Evolutionary conservation across 2,797 vertebrate species (phyloP).

Genomic region (Poecilia wingei): DNA sequence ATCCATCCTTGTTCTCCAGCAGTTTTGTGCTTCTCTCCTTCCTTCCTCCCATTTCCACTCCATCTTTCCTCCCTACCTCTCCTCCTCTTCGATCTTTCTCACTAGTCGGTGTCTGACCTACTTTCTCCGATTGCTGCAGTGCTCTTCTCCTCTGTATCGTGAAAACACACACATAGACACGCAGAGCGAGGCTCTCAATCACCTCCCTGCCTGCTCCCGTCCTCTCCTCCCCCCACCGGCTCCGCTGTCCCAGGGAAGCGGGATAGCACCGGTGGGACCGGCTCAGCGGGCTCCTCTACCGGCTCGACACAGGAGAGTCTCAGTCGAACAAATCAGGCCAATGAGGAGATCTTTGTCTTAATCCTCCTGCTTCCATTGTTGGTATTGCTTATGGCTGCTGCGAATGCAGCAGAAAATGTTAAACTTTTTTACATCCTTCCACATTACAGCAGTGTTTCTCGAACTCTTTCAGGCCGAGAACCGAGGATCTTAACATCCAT

Average conservation of each 20-base stretch:
- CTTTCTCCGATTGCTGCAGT: conserved; percentile 78
- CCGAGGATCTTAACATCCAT: too few relatives aligned
- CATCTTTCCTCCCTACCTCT: conserved; percentile 59
- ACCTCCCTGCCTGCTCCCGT: conserved; percentile 46
- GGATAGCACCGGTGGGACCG: conserved; percentile 59
- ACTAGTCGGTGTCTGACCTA: conserved; percentile 74
- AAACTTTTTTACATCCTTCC: neutral
- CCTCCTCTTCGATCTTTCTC: conserved; percentile 66
- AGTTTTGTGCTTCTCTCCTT: conserved; percentile 11
- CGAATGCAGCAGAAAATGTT: neutral
- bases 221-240: conserved; percentile 10
- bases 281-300: conserved; percentile 49
- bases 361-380: conserved; percentile 20
- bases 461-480: too few relatives aligned
- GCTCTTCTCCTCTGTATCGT: conserved; percentile 66
- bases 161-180: conserved; percentile 53
- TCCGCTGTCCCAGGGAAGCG: conserved; percentile 51
- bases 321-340: conserved; percentile 50
- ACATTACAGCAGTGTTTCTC: neutral
- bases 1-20: neutral
- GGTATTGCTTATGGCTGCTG: conserved; percentile 3
- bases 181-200: conserved; percentile 54
- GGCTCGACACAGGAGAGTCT: conserved; percentile 48
- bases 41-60: conserved; percentile 14
- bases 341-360: conserved; percentile 30